Base-by-base conservation (phyloP, 2,113 vertebrate genomes). In the Egretta garzetta region DNA sequence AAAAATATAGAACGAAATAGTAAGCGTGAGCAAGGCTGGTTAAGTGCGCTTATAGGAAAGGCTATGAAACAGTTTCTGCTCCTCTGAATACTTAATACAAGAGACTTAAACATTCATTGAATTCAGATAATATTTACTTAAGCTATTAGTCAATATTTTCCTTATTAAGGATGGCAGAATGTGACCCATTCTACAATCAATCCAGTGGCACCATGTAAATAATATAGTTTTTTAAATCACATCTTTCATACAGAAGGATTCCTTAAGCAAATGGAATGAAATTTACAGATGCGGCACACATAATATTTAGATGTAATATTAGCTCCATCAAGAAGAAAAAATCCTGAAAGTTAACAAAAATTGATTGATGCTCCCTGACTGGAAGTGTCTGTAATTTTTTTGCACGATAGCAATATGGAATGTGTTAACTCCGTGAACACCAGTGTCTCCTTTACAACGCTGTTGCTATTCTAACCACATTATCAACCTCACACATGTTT, bases 401-500 rank as follows among this genome's bases (percentile, higher is more conserved):
- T 94, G 59, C 87, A 97, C 1, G 6, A 90, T 39, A 83, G 62
- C 60, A 94, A 96, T 84, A 74, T 81, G 72, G 79, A 97, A 91
- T 92, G 22, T 79, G 20, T 97, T 97, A 97, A 97, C 89, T 96
- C 90, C 30, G 8, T 93, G 66, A 82, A 93, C 62, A 92, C 95
- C 93, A 73, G 24, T 63, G 32, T 76, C 79, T 95, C 92, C 84
- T 96, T 90, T 94, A 91, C 50, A 95, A 91, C 66, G 83, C 43
- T 95, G 90, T 95, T 97, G 93, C 80, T 96, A 96, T 97, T 97
- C 95, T 95, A 97, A 96, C 94, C 88, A 95, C 96, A 98, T 98
- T 99, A 99, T 99, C 99, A 98, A 87, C 96, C 95, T 97, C 98
- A 98, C 98, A 98, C 98, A 98, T 98, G 98, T 98, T 98, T 98